phyloP scores from a whole-genome alignment of 2,797 vertebrate species.

The Phoxinus dragarum region DNA sequence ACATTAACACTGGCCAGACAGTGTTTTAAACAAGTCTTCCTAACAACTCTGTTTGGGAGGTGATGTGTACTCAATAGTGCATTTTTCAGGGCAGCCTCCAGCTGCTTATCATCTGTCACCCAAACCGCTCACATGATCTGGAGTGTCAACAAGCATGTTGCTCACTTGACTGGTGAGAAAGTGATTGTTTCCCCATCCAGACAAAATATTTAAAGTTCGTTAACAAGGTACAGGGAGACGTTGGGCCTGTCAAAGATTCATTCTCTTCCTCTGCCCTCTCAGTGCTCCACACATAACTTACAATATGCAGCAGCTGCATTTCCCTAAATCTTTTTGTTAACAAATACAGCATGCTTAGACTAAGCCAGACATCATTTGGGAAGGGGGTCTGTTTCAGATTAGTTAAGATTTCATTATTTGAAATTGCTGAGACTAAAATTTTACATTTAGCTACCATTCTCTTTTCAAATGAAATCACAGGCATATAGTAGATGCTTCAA shows the following conservation, averaged over 20 bases:
- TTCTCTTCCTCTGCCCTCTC: slow-evolving; percentile 58
- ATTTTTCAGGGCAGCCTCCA: slow-evolving; percentile 45
- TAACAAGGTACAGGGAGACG: slow-evolving; percentile 70
- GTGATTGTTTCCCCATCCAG: slow-evolving; percentile 76
- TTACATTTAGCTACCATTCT: background rate
- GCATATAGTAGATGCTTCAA: background rate
- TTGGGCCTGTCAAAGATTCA: slow-evolving; percentile 45
- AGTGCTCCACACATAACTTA: slow-evolving; percentile 71
- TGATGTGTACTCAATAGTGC: slow-evolving; percentile 44
- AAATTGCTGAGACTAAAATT: slow-evolving; percentile 11
- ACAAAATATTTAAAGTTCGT: slow-evolving; percentile 79
- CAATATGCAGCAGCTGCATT: slow-evolving; percentile 72
- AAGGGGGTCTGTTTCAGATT: slow-evolving; percentile 14
- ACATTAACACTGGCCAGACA: slow-evolving; percentile 16
- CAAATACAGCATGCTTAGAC: slow-evolving; percentile 48
- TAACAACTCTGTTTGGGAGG: slow-evolving; percentile 29
- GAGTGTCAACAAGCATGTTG: slow-evolving; percentile 60
- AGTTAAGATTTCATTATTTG: background rate
- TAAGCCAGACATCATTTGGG: slow-evolving; percentile 40
- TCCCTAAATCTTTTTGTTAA: slow-evolving; percentile 67
- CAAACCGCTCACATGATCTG: slow-evolving; percentile 53
- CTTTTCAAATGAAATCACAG: background rate
- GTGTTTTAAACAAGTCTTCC: slow-evolving; percentile 31
- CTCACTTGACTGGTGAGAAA: slow-evolving; percentile 67
- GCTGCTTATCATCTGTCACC: slow-evolving; percentile 58